Conservation (phyloP, 2,113 vertebrate species). For the Hiodon alosoides region DNA sequence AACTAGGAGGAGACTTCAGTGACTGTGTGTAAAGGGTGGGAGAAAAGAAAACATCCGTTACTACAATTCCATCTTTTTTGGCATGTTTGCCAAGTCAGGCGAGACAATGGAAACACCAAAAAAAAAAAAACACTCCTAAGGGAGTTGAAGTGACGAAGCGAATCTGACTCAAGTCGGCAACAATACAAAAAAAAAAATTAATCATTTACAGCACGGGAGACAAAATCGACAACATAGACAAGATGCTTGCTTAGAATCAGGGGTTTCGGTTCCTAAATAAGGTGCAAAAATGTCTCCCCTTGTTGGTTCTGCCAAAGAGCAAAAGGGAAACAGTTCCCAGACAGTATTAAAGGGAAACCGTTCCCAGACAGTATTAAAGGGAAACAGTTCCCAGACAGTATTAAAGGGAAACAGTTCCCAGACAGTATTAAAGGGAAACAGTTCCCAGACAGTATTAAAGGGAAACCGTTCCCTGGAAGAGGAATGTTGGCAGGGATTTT, state of each 20-base stretch:
- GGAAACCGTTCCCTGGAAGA: constrained; percentile 21
- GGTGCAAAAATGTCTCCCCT: constrained; percentile 11
- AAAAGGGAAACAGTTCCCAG: constrained; percentile 27
- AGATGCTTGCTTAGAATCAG: neutral
- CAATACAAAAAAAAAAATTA: neutral
- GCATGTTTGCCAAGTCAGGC: neutral
- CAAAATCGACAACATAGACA: neutral
- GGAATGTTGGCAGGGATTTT: constrained; percentile 34
- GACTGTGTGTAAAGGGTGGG: neutral
- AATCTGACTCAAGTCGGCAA: constrained; percentile 10
- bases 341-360: constrained; percentile 12
- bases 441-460: too few species aligned
- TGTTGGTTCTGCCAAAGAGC: constrained; percentile 10
- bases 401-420: constrained; percentile 27
- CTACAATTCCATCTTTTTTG: constrained; percentile 6
- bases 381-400: constrained; percentile 17
- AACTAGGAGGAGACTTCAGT: neutral
- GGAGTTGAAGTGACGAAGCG: neutral
- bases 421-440: constrained; percentile 31
- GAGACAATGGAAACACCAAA: constrained; percentile 6
- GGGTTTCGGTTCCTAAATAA: constrained; percentile 26
- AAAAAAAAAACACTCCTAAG: constrained; percentile 5
- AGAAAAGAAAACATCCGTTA: constrained; percentile 9
- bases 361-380: constrained; percentile 4
- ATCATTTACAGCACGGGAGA: neutral